phyloP scores from a whole-genome alignment of 1,140 invertebrate species.

The Temnothorax curvispinosus region DNA sequence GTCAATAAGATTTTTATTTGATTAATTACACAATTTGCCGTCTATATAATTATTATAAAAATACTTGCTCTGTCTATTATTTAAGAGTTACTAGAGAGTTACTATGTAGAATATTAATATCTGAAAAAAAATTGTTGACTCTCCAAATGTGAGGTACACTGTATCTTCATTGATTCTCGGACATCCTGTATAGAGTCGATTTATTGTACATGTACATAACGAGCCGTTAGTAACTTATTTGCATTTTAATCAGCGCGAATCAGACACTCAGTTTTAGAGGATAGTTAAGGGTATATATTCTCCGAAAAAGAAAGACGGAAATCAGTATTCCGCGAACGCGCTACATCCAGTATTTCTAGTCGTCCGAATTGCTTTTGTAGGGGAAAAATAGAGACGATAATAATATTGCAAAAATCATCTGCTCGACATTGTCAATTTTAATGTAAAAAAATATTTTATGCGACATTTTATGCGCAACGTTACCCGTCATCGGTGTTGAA shows the following conservation, averaged over 20 bases:
- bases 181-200: constrained; percentile 17
- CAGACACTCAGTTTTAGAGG: constrained; percentile 3
- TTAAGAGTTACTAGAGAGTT: background rate
- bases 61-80: background rate
- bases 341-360: constrained; percentile 54
- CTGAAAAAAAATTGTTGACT: background rate
- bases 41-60: constrained; percentile 8
- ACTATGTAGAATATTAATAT: background rate
- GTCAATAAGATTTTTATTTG: background rate
- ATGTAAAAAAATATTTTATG: constrained; percentile 37
- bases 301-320: background rate
- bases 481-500: background rate
- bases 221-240: constrained; percentile 51
- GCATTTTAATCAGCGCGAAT: constrained; percentile 3
- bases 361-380: constrained; percentile 39
- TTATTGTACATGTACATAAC: constrained; percentile 32
- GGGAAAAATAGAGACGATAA: background rate
- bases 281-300: constrained; percentile 21
- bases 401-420: constrained; percentile 1
- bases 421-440: constrained; percentile 28
- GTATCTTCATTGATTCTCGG: background rate
- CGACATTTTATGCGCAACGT: background rate
- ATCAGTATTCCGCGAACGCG: constrained; percentile 42
- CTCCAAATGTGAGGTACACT: background rate
- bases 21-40: background rate